These are phyloP conservation scores for Sepiola atlantica DNA, from an alignment of 2,888 invertebrate species.

Conservation along the genomic window DNA sequence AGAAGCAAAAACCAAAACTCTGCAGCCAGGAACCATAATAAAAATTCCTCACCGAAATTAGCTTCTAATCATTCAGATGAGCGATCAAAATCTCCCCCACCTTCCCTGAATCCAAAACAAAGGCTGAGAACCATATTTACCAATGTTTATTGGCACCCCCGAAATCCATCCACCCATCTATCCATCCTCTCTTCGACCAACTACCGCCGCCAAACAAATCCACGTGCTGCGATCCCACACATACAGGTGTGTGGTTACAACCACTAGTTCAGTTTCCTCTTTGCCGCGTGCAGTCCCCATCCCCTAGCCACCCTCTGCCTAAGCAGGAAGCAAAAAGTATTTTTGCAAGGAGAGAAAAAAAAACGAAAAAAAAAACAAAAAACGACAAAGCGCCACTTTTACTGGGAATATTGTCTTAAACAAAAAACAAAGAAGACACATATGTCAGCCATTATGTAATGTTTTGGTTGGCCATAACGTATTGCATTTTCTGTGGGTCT, in stretches of 20 bases:
- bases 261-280: not conserved
- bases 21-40: not conserved
- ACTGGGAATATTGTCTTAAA: not conserved
- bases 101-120: not conserved
- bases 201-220: not conserved
- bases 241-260: slow-evolving; percentile 32
- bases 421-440: not conserved
- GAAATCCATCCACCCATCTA: not conserved
- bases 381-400: not conserved
- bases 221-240: not conserved
- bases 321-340: not conserved
- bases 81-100: not conserved
- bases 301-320: not conserved
- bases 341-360: not conserved
- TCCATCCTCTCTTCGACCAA: not conserved
- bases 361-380: not conserved
- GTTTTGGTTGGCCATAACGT: not conserved
- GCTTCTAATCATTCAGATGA: not conserved
- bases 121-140: not conserved
- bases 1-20: not conserved
- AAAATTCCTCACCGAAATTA: slow-evolving; percentile 8
- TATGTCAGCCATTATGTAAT: not conserved
- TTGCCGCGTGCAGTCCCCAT: not conserved
- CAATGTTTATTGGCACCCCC: not conserved
- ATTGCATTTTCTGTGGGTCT: not conserved